Conservation (phyloP, 2,113 vertebrate genomes). For the Daubentonia madagascariensis region DNA sequence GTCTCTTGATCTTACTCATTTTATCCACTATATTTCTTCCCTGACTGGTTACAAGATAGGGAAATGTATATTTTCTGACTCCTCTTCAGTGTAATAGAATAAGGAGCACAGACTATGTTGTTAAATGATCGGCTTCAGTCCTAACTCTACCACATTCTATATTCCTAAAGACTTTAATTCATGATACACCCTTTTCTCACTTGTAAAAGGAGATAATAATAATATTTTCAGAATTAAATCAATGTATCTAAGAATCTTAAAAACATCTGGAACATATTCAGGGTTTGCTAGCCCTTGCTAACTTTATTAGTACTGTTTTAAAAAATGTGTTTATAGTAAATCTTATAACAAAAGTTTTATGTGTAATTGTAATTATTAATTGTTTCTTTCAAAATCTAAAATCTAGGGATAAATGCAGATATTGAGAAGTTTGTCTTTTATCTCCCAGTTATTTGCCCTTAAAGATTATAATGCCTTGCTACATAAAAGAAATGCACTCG, state of each 20-base stretch:
- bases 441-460: not conserved
- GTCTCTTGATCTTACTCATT: not conserved
- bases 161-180: not conserved
- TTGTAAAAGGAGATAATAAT: not conserved
- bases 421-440: not conserved
- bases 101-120: not conserved
- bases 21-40: not conserved
- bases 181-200: not conserved
- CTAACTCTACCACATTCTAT: not conserved
- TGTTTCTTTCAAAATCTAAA: not conserved
- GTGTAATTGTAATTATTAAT: not conserved
- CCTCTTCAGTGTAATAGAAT: not conserved
- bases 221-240: not conserved
- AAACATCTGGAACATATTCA: not conserved
- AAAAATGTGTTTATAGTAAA: not conserved
- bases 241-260: not conserved
- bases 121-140: not conserved
- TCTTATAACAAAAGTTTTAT: not conserved
- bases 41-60: not conserved
- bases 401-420: not conserved
- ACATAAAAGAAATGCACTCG: not conserved
- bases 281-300: not conserved
- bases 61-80: not conserved
- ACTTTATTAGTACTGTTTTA: not conserved
- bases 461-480: not conserved